A percentile compares a stretch with the other conserved stretches of the same genome.
These are phyloP conservation scores for Batillaria attramentaria DNA, from an alignment of 1,140 invertebrate species.

Conservation along the genomic window DNA sequence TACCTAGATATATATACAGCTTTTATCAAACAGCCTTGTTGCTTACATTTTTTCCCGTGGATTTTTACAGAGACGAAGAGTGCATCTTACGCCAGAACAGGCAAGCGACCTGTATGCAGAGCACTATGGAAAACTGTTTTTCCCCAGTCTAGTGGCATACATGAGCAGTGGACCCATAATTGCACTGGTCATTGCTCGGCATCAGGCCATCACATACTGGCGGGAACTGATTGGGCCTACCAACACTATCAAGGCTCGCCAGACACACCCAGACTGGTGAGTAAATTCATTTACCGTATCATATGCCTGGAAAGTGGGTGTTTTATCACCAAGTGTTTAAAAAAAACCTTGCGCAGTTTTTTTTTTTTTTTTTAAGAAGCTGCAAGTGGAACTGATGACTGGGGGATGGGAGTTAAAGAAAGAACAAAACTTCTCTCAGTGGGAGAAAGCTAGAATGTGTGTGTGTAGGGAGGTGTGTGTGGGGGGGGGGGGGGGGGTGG, in stretches of 20 bases:
- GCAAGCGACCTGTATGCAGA: conserved; percentile 86
- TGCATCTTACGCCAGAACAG: conserved; percentile 84
- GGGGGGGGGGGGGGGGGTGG: background rate
- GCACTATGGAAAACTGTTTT: conserved; percentile 80
- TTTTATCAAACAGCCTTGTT: no score
- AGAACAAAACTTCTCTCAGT: background rate
- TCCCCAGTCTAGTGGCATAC: conserved; percentile 82
- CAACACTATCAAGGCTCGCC: conserved; percentile 77
- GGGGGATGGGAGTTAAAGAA: background rate
- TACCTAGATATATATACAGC: no score
- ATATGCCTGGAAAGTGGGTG: background rate
- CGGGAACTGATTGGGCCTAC: conserved; percentile 80
- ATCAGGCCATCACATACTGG: conserved; percentile 81
- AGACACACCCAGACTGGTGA: conserved; percentile 79
- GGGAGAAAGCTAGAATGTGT: background rate
- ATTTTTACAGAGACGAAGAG: conserved; percentile 75
- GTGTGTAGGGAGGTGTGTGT: conserved; percentile 13
- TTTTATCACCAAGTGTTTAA: background rate
- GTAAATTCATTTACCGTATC: background rate
- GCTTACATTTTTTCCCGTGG: conserved; percentile 2
- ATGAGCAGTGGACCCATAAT: conserved; percentile 84
- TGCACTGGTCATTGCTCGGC: conserved; percentile 79
- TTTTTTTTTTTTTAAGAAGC: background rate
- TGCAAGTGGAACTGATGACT: no score
- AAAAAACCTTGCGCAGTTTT: no score